phyloP scores from a whole-genome alignment of 1,140 invertebrate species.

The Lanistes nyassanus region DNA sequence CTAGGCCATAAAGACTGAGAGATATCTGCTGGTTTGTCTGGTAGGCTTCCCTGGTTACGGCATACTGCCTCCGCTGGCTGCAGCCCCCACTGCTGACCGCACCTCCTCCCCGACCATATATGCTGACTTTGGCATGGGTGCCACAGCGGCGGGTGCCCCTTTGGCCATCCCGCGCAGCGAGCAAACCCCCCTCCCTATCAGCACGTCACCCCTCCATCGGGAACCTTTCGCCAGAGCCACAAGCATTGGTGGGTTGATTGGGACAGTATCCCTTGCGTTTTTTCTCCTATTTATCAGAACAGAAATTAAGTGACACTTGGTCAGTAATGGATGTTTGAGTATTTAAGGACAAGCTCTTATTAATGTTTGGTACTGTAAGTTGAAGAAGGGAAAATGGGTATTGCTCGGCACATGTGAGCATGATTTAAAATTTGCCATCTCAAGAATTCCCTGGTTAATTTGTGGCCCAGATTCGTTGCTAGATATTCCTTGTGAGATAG shows the following conservation, averaged over 20 bases:
- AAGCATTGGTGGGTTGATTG: conserved; percentile 79
- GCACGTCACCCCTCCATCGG: conserved; percentile 36
- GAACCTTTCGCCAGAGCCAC: conserved; percentile 39
- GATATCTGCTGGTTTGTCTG: conserved; percentile 19
- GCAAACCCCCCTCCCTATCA: conserved; percentile 39
- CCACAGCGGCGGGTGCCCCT: conserved; percentile 31
- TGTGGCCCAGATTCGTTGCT: too few species aligned
- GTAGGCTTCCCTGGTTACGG: conserved; percentile 49
- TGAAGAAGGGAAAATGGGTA: too few species aligned
- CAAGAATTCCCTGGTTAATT: too few species aligned
- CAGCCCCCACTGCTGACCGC: conserved; percentile 38
- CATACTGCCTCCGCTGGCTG: conserved; percentile 31
- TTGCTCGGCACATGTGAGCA: too few species aligned
- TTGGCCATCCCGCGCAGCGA: conserved; percentile 40
- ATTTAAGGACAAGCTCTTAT: too few species aligned
- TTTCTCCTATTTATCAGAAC: not conserved
- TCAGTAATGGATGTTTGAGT: too few species aligned
- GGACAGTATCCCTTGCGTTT: conserved; percentile 25
- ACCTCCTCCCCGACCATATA: conserved; percentile 42
- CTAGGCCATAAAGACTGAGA: not conserved
- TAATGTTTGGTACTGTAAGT: too few species aligned
- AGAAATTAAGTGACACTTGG: too few species aligned
- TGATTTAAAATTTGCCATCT: too few species aligned
- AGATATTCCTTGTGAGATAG: too few species aligned
- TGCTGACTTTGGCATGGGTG: conserved; percentile 42